A percentile compares a stretch with the other conserved stretches of the same genome.
Evolutionary conservation across 2,888 invertebrate species (phyloP).

Genomic region (Odontomyia ornata): DNA sequence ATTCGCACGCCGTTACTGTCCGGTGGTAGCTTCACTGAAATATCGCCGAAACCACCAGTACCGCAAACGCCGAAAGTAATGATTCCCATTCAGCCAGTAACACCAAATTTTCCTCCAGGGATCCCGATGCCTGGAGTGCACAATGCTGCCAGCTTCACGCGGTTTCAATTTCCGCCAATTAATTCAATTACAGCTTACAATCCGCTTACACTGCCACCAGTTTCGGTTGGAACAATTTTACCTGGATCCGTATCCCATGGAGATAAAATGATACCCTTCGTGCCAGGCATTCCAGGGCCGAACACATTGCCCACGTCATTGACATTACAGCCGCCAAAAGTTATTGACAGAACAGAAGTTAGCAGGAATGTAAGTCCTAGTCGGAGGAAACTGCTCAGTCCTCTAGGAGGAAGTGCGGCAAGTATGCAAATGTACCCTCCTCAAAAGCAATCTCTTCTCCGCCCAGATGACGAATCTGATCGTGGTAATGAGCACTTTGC

Average conservation of each 20-base stretch:
- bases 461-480: slow-evolving; percentile 40
- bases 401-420: slow-evolving; percentile 52
- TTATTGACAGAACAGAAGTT: slow-evolving; percentile 46
- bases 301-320: slow-evolving; percentile 68
- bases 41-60: slow-evolving; percentile 56
- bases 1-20: slow-evolving; percentile 84
- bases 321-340: slow-evolving; percentile 50
- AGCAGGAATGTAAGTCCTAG: slow-evolving; percentile 57
- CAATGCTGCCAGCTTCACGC: slow-evolving; percentile 53
- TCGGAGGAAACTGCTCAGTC: slow-evolving; percentile 58
- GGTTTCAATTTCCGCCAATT: slow-evolving; percentile 74
- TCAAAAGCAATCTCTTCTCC: slow-evolving; percentile 41
- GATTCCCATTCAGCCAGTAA: slow-evolving; percentile 68
- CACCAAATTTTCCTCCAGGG: slow-evolving; percentile 68
- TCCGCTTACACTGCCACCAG: slow-evolving; percentile 72
- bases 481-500: slow-evolving; percentile 7
- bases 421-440: not conserved
- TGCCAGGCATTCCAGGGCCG: slow-evolving; percentile 89
- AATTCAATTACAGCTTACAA: slow-evolving; percentile 77
- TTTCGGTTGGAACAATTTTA: slow-evolving; percentile 64
- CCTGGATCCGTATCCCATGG: slow-evolving; percentile 67
- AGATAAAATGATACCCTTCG: slow-evolving; percentile 83
- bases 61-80: slow-evolving; percentile 66
- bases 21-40: slow-evolving; percentile 78
- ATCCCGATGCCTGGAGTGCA: slow-evolving; percentile 63